Conservation (phyloP, 2,797 vertebrate species). For the Bradypodion pumilum region DNA sequence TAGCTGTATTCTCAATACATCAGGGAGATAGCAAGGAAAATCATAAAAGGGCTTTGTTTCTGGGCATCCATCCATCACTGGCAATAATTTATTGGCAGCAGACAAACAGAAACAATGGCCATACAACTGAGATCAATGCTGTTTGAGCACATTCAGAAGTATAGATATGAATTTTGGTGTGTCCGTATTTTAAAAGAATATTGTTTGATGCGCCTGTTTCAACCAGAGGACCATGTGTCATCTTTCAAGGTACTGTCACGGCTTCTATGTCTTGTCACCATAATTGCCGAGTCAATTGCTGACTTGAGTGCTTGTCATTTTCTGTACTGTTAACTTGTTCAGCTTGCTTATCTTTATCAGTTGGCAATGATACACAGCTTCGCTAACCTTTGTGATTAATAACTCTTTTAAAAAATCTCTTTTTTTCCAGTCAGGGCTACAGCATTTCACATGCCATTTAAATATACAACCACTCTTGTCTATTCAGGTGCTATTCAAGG, state of each 20-base stretch:
- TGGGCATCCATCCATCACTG: background rate
- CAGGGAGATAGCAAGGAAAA: background rate
- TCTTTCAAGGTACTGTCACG: constrained; percentile 60
- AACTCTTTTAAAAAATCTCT: constrained; percentile 3
- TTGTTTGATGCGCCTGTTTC: constrained; percentile 46
- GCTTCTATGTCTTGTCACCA: constrained; percentile 41
- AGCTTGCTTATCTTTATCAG: constrained; percentile 28
- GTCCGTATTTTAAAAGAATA: constrained; percentile 57
- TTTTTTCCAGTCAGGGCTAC: background rate
- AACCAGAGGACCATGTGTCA: constrained; percentile 64
- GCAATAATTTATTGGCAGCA: background rate
- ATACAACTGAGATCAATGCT: background rate
- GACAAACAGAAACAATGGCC: background rate
- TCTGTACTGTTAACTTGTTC: constrained; percentile 49
- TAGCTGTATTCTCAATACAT: background rate
- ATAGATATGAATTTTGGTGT: background rate
- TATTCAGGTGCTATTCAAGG: background rate
- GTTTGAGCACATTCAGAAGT: background rate
- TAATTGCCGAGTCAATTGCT: constrained; percentile 61
- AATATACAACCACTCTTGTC: background rate
- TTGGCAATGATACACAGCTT: constrained; percentile 15
- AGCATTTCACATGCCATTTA: background rate
- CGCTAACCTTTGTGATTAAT: constrained; percentile 19
- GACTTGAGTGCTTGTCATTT: constrained; percentile 64
- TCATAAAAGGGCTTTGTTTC: background rate